Base-by-base conservation (phyloP, 2,113 vertebrate species). In the Myrmecophaga tridactyla region DNA sequence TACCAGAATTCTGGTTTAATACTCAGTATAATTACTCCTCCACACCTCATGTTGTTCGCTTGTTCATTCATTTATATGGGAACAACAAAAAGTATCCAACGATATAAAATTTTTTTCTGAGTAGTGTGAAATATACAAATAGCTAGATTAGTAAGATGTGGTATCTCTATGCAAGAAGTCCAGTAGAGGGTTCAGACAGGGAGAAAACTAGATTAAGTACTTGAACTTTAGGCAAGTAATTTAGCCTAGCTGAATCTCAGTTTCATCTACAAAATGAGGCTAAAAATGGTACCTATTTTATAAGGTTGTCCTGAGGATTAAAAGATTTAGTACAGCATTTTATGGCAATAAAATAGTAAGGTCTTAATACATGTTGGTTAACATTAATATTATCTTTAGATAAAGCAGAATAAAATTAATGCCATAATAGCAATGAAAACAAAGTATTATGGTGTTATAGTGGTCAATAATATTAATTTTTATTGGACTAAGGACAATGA, bases 341-440 rank as follows among this genome's bases (percentile, higher is more conserved):
- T 87, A 91, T 7, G 94, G 14, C 91, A 96, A 56, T 70, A 70
- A 34, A 3, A 13, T 81, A 73, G 3, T 92, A 36, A 81, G 14
- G 29, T 72, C 25, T 86, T 56, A 84, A 7, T 90, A 92, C 84
- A 82, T 46, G 25, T 92, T 92, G 70, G 36, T 75, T 80, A 82
- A 75, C 4, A 58, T 73, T 85, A 92, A 41, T 87, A 25, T 89
- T 89, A 76, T 67, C 80, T 70, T 84, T 93, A 92, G 18, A 39
- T 94, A 82, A 89, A 67, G 56, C 39, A 77, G 48, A 76, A 86
- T 95, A 88, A 65, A 82, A 75, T 83, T 87, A 82, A 89, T 89
- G 17, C n/a, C 56, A 69, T 63, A 69, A 86, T 86, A 63, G 39
- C n/a, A 87, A 84, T 78, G 60, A 83, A 92, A 43, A 56, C 34